phyloP scores from a whole-genome alignment of 2,888 invertebrate genomes.

The Erebia epiphron region DNA sequence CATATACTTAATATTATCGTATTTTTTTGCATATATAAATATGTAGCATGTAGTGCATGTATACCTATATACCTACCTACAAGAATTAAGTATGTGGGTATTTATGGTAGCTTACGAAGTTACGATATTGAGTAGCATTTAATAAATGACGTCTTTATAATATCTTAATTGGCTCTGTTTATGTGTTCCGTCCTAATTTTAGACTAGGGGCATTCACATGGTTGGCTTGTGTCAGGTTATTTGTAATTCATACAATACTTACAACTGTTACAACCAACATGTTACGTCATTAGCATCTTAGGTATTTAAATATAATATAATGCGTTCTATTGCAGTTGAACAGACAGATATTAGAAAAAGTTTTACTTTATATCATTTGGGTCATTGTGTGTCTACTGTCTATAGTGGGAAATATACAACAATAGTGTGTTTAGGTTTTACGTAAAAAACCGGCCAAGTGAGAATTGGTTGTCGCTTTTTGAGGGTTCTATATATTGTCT shows the following conservation, averaged over 20 bases:
- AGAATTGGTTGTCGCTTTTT: too few species aligned
- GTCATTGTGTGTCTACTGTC: background rate
- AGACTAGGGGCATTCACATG: slow-evolving; percentile 24
- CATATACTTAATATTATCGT: too few species aligned
- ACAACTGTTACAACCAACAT: background rate
- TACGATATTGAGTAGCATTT: background rate
- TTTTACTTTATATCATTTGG: background rate
- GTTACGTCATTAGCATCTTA: slow-evolving; percentile 15
- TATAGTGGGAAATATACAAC: slow-evolving; percentile 9
- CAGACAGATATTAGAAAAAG: background rate
- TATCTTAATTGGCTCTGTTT: slow-evolving; percentile 19
- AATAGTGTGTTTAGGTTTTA: background rate
- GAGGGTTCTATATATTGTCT: too few species aligned
- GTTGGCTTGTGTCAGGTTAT: slow-evolving; percentile 17
- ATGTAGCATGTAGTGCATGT: too few species aligned
- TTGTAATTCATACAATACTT: slow-evolving; percentile 18
- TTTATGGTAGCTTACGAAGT: too few species aligned
- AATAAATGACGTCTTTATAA: background rate
- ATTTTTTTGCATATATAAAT: too few species aligned
- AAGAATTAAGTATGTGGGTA: too few species aligned
- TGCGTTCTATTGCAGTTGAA: background rate
- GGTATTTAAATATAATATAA: slow-evolving; percentile 6
- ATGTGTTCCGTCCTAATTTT: slow-evolving; percentile 16
- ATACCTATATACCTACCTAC: too few species aligned
- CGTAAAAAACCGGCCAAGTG: background rate